phyloP scores from a whole-genome alignment of 2,113 vertebrate species.

The Elephantulus edwardii region DNA sequence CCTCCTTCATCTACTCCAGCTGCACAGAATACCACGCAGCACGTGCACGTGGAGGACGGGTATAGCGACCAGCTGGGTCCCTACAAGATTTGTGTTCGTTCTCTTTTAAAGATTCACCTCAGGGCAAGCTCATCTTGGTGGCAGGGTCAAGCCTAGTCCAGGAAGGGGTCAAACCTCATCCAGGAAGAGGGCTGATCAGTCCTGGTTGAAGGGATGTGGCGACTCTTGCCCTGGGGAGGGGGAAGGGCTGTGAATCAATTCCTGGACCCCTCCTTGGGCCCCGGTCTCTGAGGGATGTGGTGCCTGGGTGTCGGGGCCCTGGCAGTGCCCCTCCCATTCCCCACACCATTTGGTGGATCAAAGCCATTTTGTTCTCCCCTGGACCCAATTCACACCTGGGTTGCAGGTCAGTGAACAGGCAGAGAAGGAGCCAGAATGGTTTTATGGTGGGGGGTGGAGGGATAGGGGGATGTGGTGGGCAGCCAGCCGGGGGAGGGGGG shows the following conservation, averaged over 20 bases:
- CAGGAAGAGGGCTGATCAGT: accelerated
- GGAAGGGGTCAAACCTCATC: neutral
- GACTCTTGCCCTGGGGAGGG: neutral
- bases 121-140: neutral
- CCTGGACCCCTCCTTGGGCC: neutral
- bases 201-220: too few relatives aligned
- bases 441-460: neutral
- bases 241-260: neutral
- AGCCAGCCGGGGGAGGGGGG: neutral
- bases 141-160: neutral
- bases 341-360: constrained; percentile 70
- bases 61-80: too few relatives aligned
- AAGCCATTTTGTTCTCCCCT: constrained; percentile 57
- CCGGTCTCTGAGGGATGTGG: neutral
- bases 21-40: too few relatives aligned
- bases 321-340: neutral
- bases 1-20: neutral
- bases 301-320: neutral
- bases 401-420: neutral
- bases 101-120: neutral
- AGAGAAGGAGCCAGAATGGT: neutral
- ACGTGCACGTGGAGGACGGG: too few relatives aligned
- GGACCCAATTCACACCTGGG: constrained; percentile 60
- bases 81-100: neutral
- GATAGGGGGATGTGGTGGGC: too few relatives aligned